phyloP scores from a whole-genome alignment of 2,797 vertebrate species.

The Caiman crocodilus region DNA sequence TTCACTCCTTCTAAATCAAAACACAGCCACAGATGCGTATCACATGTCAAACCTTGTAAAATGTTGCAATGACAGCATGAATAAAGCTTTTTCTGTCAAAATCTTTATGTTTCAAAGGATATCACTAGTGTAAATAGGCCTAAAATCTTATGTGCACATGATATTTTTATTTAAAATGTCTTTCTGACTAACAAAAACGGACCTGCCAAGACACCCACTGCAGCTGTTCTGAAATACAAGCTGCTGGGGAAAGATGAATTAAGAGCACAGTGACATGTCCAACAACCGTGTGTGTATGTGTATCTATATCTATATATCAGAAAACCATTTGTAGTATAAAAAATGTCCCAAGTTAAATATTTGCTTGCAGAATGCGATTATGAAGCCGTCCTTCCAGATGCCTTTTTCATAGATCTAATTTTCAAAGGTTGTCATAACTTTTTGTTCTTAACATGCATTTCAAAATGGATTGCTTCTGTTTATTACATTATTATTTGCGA shows the following conservation, averaged over 20 bases:
- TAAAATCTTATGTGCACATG: neutral
- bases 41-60: slow-evolving; percentile 31
- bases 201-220: neutral
- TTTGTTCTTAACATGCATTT: neutral
- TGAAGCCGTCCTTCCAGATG: neutral
- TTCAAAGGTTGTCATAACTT: neutral
- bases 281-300: neutral
- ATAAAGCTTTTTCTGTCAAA: neutral
- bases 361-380: neutral
- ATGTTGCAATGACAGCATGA: slow-evolving; percentile 15
- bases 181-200: neutral
- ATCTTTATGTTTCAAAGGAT: neutral
- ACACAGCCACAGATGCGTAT: neutral
- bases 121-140: neutral
- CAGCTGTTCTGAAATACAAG: neutral
- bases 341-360: neutral
- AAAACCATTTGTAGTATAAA: neutral
- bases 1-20: slow-evolving; percentile 28
- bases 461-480: neutral
- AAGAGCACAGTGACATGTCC: neutral
- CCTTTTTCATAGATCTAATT: neutral
- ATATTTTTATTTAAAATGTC: neutral
- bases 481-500: neutral
- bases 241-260: neutral
- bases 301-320: neutral